These are phyloP conservation scores for Hecatera dysodea DNA, from an alignment of 2,888 invertebrate genomes.

Conservation along the genomic window DNA sequence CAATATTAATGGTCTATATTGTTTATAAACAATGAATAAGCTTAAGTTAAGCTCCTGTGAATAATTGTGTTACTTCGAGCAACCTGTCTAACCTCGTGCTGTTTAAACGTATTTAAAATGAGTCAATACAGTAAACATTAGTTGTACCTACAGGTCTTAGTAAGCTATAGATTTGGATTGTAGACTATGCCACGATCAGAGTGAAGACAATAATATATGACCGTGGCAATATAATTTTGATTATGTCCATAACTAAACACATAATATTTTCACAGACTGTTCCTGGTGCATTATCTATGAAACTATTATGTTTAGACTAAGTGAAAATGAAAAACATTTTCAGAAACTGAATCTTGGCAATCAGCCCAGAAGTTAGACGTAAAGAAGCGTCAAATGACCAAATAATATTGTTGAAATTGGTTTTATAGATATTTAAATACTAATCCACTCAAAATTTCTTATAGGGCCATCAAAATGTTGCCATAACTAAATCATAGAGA, in stretches of 20 bases:
- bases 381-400: conserved; percentile 9
- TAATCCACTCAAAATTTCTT: not conserved
- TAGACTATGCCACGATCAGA: not conserved
- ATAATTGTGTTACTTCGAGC: conserved; percentile 1
- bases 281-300: not conserved
- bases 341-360: conserved; percentile 13
- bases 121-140: not conserved
- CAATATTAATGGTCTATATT: conserved; percentile 14
- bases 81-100: not conserved
- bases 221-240: not conserved
- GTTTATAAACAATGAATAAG: conserved; percentile 41
- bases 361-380: not conserved
- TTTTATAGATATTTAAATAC: not conserved
- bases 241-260: not conserved
- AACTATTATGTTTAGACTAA: not conserved
- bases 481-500: not conserved
- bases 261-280: not conserved
- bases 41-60: conserved; percentile 18
- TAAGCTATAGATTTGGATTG: not conserved
- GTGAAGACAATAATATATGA: not conserved
- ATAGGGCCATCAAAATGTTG: not conserved
- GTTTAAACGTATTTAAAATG: not conserved
- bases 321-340: conserved; percentile 11
- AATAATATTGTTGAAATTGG: conserved; percentile 10
- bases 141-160: not conserved